Evolutionary conservation across 2,797 vertebrate genomes (phyloP), one percentile per base, ranked within the genome.

Genomic region (Coilia nasus): DNA sequence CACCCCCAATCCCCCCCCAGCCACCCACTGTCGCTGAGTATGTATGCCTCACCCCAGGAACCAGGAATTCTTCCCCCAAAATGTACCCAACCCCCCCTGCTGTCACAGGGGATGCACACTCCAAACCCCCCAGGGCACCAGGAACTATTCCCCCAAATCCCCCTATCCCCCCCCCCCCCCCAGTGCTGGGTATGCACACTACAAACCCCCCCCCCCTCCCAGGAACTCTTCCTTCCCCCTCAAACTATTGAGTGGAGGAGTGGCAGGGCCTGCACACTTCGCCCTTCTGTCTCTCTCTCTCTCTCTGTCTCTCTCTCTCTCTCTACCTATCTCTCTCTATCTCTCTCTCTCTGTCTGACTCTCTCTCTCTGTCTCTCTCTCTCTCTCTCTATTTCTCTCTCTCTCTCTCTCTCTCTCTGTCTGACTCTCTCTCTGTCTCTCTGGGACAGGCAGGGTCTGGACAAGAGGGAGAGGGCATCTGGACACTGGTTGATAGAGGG

Each of bases 111-210:
- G 3, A 47, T 47, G 46, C 46, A 47, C 3, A 47, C 10, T 47
- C 10, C n/a, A n/a, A n/a, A n/a, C 4, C 46, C 46, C 46, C 10
- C 46, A 47, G 10, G 46, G 46, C 46, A 47, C 46, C 46, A 47
- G 46, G 46, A 47, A 47, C 46, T 3, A 2, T 81, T 60, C 1
- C 62, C 31, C 67, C 46, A 64, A 23, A 64, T 21, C 21, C 82
- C 67, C 67, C 60, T 80, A 41, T 56, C 59, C 83, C 35, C 28
- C 54, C 84, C 41, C 62, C 81, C 67, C 54, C 25, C 1, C 60
- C 83, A 50, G 46, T 64, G 83, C 71, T 67, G 64, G 81, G 83
- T 57, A 85, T 85, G 46, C 46, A 47, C 46, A 47, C 3, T 47
- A 3, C 10, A 54, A 46, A 64, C 28, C 47, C 31, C 59, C 82